Conservation (phyloP, 2,797 vertebrate species). For the Bradypodion pumilum region DNA sequence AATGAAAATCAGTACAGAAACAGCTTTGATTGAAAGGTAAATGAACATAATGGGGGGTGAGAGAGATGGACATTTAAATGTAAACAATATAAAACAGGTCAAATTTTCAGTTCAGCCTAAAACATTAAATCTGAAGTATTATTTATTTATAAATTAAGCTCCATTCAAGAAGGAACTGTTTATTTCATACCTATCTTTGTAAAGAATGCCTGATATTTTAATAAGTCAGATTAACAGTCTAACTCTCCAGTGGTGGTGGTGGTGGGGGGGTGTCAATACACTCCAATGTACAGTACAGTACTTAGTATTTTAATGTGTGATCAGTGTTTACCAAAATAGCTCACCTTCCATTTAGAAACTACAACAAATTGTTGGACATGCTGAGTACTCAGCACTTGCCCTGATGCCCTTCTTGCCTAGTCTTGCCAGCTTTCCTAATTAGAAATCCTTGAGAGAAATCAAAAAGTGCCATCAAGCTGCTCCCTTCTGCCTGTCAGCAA, state of each 20-base stretch:
- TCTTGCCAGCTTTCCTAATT: background rate
- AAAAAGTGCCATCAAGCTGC: background rate
- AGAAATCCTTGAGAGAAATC: background rate
- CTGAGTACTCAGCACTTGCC: background rate
- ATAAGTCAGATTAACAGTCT: constrained; percentile 9
- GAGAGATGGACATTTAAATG: constrained; percentile 43
- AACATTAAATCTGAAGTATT: constrained; percentile 25
- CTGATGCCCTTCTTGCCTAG: background rate
- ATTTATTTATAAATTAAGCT: constrained; percentile 29
- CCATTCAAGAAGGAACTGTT: background rate
- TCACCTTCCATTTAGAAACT: background rate
- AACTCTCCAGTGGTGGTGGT: background rate
- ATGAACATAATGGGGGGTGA: constrained; percentile 33
- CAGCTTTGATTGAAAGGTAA: constrained; percentile 33
- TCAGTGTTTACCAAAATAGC: background rate
- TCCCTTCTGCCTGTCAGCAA: background rate
- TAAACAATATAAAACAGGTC: constrained; percentile 51
- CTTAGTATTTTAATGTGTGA: background rate
- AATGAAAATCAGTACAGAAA: constrained; percentile 54
- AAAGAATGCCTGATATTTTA: constrained; percentile 21
- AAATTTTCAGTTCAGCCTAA: constrained; percentile 47
- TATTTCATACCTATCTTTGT: constrained; percentile 5
- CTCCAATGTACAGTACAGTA: too few relatives aligned
- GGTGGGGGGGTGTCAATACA: constrained; percentile 10
- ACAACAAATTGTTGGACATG: background rate